Percentiles rank a stretch among this genome's conserved stretches.
Evolutionary conservation across 2,113 vertebrate genomes (phyloP).

Genomic region (Tachycineta bicolor): DNA sequence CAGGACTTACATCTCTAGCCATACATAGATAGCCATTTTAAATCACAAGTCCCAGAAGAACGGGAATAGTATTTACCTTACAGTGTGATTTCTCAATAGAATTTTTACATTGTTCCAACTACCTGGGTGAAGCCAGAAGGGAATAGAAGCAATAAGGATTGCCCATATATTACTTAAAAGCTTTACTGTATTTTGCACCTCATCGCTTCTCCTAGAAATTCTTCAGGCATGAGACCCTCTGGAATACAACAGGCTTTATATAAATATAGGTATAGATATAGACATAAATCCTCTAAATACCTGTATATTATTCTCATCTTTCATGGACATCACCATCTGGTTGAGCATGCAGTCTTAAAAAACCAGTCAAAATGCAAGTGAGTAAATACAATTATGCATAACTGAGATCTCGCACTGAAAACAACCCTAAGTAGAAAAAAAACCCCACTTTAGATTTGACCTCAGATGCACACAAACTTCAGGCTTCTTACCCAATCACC

Average conservation of each 20-base stretch:
- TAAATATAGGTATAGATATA: background rate
- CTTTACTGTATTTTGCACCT: background rate
- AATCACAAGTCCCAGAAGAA: background rate
- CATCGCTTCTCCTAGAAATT: background rate
- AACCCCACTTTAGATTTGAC: background rate
- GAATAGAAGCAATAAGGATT: background rate
- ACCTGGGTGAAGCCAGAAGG: background rate
- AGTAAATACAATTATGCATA: background rate
- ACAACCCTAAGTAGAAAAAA: background rate
- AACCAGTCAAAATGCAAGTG: background rate
- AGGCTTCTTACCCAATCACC: background rate
- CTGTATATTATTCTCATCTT: background rate
- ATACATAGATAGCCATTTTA: background rate
- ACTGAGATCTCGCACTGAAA: background rate
- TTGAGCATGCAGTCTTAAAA: background rate
- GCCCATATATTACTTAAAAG: background rate
- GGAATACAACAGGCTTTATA: background rate
- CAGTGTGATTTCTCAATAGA: background rate
- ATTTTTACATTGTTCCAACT: background rate
- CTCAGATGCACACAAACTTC: background rate
- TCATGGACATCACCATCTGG: background rate
- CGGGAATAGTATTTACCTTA: background rate
- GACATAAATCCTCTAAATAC: background rate
- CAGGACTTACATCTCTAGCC: background rate
- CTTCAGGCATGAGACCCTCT: background rate